Evolutionary conservation across 1,140 invertebrate genomes (phyloP).

Genomic region (Carcinoscorpius rotundicauda): DNA sequence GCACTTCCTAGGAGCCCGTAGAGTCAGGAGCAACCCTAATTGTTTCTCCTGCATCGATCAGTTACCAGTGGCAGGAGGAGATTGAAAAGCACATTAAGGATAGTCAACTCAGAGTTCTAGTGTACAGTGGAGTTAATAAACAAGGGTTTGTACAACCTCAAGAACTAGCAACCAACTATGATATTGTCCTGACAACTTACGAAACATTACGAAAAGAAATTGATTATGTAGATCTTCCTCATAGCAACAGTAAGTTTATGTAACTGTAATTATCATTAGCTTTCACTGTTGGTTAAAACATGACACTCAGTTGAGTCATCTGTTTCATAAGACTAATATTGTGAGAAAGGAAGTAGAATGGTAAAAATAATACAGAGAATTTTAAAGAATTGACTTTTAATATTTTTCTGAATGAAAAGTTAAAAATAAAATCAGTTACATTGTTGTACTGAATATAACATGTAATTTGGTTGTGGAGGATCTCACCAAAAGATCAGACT

Average conservation of each 20-base stretch:
- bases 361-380: no score
- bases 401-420: no score
- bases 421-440: no score
- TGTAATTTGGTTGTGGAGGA: no score
- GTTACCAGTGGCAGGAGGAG: constrained; percentile 60
- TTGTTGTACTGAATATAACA: no score
- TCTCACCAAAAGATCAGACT: no score
- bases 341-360: no score
- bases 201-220: constrained; percentile 46
- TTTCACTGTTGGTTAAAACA: no score
- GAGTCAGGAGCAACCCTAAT: constrained; percentile 52
- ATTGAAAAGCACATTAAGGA: constrained; percentile 42
- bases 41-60: constrained; percentile 53
- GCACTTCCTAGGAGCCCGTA: constrained; percentile 24
- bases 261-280: no score
- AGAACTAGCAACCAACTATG: constrained; percentile 45
- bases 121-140: constrained; percentile 38
- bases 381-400: no score
- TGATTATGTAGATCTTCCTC: constrained; percentile 43
- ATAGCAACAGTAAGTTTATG: constrained; percentile 33
- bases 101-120: constrained; percentile 41
- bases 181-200: constrained; percentile 63
- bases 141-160: constrained; percentile 51
- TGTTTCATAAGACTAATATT: no score
- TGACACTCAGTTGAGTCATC: no score